These are phyloP conservation scores for Syrista parreyssii DNA, from an alignment of 2,888 invertebrate species.

Conservation along the genomic window DNA sequence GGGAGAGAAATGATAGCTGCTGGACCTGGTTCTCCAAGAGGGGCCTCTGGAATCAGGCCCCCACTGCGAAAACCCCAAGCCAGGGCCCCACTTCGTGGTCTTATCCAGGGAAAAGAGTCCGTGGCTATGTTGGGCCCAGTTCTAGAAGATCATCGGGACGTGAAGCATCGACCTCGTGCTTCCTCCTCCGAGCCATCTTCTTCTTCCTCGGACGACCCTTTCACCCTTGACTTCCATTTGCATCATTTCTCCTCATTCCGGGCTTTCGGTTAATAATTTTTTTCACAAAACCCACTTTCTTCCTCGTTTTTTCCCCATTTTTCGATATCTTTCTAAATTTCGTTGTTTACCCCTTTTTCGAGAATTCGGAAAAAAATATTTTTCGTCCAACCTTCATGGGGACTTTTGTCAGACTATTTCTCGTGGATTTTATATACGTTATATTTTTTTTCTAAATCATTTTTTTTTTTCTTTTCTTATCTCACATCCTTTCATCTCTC, in stretches of 20 bases:
- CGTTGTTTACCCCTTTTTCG: neutral
- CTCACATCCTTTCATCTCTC: neutral
- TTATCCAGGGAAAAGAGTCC: conserved; percentile 39
- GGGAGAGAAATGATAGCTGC: conserved; percentile 32
- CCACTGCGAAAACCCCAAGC: conserved; percentile 8
- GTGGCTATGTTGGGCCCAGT: conserved; percentile 43
- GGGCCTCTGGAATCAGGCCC: conserved; percentile 18
- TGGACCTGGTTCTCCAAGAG: conserved; percentile 21
- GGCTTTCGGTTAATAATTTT: neutral
- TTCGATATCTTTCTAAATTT: neutral
- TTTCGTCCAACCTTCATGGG: neutral
- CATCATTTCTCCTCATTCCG: neutral
- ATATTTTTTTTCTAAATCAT: neutral
- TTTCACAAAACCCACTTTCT: neutral
- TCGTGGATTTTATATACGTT: neutral
- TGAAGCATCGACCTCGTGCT: conserved; percentile 28
- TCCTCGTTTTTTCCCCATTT: neutral
- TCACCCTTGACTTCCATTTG: neutral
- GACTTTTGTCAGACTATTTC: neutral
- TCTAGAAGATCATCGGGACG: conserved; percentile 45
- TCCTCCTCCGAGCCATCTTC: conserved; percentile 18
- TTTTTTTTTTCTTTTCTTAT: neutral
- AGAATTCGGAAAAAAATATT: neutral
- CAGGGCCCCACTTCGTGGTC: conserved; percentile 45
- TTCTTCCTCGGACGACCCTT: conserved; percentile 1